Conservation (phyloP, 2,113 vertebrate genomes). For the Ondatra zibethicus region DNA sequence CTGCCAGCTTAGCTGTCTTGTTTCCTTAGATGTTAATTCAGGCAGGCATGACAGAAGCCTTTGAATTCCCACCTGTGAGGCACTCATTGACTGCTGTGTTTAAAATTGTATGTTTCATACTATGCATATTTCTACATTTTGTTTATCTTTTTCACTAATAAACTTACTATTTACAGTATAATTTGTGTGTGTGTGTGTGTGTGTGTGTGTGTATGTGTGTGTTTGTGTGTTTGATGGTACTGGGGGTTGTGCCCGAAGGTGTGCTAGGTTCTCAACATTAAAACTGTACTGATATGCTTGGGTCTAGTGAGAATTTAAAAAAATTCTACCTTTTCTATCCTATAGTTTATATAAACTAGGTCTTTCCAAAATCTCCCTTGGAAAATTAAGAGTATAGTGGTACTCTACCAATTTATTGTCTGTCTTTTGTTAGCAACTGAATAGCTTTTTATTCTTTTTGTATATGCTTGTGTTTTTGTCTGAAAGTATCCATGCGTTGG, state of each 20-base stretch:
- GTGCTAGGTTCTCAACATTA: not conserved
- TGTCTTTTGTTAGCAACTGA: not conserved
- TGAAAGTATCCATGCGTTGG: not conserved
- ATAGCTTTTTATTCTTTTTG: not conserved
- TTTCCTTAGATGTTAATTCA: not conserved
- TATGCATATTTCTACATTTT: not conserved
- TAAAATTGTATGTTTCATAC: not conserved
- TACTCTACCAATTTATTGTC: not conserved
- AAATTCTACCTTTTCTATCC: not conserved
- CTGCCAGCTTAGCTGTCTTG: not conserved
- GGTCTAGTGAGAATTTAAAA: not conserved
- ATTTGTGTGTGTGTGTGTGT: not conserved
- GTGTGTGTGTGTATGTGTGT: not conserved
- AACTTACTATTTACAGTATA: not conserved
- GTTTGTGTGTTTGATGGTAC: not conserved
- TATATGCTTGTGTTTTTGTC: not conserved
- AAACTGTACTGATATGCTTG: not conserved
- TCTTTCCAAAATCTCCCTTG: not conserved
- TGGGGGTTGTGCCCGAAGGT: not conserved
- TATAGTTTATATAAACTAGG: not conserved
- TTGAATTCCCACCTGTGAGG: not conserved
- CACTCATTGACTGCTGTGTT: not conserved
- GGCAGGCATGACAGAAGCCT: not conserved
- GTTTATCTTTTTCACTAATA: not conserved
- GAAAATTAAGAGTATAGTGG: not conserved